phyloP scores from a whole-genome alignment of 2,797 vertebrate genomes.

The Peromyscus aztecus region DNA sequence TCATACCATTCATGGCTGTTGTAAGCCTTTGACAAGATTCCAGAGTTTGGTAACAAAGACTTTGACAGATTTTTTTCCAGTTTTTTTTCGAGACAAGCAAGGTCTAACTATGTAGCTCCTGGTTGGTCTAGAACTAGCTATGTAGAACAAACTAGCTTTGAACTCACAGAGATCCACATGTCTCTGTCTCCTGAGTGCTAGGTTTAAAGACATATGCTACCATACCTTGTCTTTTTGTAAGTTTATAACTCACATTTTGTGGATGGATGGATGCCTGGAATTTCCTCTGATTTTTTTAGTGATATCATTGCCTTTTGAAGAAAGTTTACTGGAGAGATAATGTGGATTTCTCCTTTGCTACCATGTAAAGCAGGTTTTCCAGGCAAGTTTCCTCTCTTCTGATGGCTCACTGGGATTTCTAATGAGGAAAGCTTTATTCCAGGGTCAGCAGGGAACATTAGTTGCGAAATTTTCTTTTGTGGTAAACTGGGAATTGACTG shows the following conservation, averaged over 20 bases:
- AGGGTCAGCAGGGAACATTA: neutral
- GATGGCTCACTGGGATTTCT: slow-evolving; percentile 36
- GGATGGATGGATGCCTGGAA: neutral
- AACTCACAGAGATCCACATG: neutral
- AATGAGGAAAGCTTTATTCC: slow-evolving; percentile 51
- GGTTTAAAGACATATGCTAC: neutral
- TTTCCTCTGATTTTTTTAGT: neutral
- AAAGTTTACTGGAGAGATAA: slow-evolving; percentile 41
- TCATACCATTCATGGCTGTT: neutral
- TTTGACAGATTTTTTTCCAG: neutral
- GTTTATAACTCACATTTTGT: slow-evolving; percentile 24
- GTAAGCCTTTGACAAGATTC: slow-evolving; percentile 43
- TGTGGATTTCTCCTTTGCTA: slow-evolving; percentile 23
- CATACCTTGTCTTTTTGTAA: neutral
- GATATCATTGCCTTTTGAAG: slow-evolving; percentile 1
- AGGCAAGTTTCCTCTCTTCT: neutral
- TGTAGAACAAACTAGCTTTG: neutral
- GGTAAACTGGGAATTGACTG: neutral
- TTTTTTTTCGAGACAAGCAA: neutral
- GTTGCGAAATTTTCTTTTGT: slow-evolving; percentile 39
- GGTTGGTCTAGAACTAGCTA: neutral
- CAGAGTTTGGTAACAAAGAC: slow-evolving; percentile 14
- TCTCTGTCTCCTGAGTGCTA: neutral
- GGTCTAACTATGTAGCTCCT: neutral
- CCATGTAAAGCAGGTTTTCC: slow-evolving; percentile 44